Base-by-base conservation (phyloP, 2,797 vertebrate species). In the Heteromormyrus szaboi region DNA sequence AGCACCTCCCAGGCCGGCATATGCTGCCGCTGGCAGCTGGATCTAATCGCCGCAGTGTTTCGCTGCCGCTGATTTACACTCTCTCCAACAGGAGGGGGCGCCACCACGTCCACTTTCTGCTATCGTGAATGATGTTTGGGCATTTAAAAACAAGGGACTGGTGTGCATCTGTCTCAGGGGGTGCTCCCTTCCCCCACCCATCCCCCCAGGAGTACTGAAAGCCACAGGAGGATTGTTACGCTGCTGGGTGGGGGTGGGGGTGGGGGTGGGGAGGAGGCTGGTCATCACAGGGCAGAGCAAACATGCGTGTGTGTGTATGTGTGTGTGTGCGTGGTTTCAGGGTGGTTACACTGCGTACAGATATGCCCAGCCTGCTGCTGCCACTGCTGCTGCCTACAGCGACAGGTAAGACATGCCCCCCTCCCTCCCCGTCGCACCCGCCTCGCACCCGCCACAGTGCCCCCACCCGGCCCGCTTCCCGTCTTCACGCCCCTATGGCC, bases 341-440 rank as follows among this genome's bases (percentile, higher is more conserved):
- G 98, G 97, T 95, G 97, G 97, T 95, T 98, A 98, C 91, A 95
- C 98, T 96, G 97, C 98, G 91, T 99, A 99, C 96, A 97, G 98
- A 96, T 98, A 98, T 87, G 97, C 97, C 95, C 98, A 99, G 93
- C 98, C 98, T 94, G 96, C 97, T 95, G 97, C 98, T 94, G 96
- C 98, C 95, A 97, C 98, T 92, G 97, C 98, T 93, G 97, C 98
- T 93, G 97, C 98, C 96, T 99, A 98, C 97, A 98, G 98, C 97
- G 98, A 99, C 97, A 99, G 98, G 98, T 99, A 97, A 97, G 97
- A 91, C 46, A 87, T 72, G 86, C 79, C 85, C 68, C 84, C 86
- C 68, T 87, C 87, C 87, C 85, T 53, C 25, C 7, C 44, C 46
- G 81, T 19, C 46, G 87, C 88, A n/a, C 87, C 76, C 37, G 22